Conservation (phyloP, 2,797 vertebrate genomes). For the Ammospiza maritima region DNA sequence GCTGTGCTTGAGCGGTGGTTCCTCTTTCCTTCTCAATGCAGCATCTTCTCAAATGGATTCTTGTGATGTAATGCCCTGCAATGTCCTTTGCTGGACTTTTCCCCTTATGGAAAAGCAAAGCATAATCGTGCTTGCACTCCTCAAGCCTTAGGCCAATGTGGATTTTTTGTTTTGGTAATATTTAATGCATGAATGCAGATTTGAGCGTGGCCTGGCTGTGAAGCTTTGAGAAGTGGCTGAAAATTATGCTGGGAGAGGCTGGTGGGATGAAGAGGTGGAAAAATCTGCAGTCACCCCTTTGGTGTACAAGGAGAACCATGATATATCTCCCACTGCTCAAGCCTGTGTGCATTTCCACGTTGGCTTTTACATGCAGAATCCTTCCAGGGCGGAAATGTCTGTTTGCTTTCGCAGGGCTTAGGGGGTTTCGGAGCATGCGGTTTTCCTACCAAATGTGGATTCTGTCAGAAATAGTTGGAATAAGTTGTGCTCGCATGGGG, state of each 20-base stretch:
- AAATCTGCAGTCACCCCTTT: not conserved
- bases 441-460: constrained; percentile 42
- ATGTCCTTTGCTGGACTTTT: constrained; percentile 59
- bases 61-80: constrained; percentile 54
- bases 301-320: not conserved
- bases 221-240: constrained; percentile 1
- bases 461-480: not conserved
- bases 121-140: constrained; percentile 6
- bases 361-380: constrained; percentile 12
- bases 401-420: constrained; percentile 38
- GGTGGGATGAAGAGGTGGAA: constrained; percentile 8
- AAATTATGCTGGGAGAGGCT: constrained; percentile 69
- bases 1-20: constrained; percentile 35
- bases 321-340: constrained; percentile 9
- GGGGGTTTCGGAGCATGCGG: not conserved
- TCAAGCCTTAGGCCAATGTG: not conserved
- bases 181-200: constrained; percentile 35
- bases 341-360: not conserved
- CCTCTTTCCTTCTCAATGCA: constrained; percentile 55
- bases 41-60: constrained; percentile 64
- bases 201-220: constrained; percentile 24
- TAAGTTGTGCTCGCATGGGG: not conserved
- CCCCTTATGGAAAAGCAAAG: constrained; percentile 66
- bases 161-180: constrained; percentile 35
- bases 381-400: constrained; percentile 54